These are phyloP conservation scores for Ctenodactylus gundi DNA, from an alignment of 2,113 vertebrate species.

Conservation along the genomic window DNA sequence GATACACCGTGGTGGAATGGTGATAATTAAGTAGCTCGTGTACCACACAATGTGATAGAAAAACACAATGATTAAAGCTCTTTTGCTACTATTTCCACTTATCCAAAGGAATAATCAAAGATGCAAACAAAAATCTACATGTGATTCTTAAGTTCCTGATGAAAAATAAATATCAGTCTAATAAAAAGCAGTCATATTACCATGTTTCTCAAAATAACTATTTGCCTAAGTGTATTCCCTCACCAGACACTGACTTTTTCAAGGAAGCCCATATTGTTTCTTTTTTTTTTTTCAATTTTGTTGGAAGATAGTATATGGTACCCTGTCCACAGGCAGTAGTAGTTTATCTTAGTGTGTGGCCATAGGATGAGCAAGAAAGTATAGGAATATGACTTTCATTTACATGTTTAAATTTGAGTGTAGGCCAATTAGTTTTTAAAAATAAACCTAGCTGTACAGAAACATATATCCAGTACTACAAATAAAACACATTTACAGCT, in stretches of 20 bases:
- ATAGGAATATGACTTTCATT: constrained; percentile 5
- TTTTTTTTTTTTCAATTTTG: not conserved
- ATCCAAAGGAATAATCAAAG: not conserved
- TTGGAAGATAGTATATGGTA: not conserved
- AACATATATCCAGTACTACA: not conserved
- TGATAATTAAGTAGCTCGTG: not conserved
- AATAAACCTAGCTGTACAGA: not conserved
- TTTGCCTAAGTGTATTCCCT: not conserved
- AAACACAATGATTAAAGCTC: not conserved
- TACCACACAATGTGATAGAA: not conserved
- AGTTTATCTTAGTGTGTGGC: not conserved
- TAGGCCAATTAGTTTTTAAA: not conserved
- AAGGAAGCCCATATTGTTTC: not conserved
- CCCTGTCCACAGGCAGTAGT: not conserved
- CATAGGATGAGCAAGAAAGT: not conserved
- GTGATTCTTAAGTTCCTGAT: not conserved
- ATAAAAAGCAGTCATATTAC: not conserved
- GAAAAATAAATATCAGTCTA: not conserved
- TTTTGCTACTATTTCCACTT: not conserved
- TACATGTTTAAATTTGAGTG: not conserved
- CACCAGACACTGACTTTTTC: not conserved
- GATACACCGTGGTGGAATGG: not conserved
- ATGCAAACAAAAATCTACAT: not conserved
- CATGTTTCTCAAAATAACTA: not conserved
- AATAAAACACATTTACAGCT: not conserved